phyloP scores from a whole-genome alignment of 2,888 invertebrate species.

The Eristalinus aeneus region DNA sequence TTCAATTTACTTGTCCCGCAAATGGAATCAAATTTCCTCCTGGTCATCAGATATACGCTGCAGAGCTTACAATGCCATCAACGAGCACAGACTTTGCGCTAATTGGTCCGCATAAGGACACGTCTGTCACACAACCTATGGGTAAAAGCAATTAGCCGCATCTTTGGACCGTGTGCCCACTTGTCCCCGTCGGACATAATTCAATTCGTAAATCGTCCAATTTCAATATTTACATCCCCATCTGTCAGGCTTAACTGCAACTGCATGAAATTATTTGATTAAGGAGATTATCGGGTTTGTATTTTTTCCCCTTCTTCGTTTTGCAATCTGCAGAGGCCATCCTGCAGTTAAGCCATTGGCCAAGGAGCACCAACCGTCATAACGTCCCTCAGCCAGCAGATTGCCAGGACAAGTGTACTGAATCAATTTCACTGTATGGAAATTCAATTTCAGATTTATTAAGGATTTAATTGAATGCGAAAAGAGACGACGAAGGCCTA shows the following conservation, averaged over 20 bases:
- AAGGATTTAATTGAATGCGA: constrained; percentile 70
- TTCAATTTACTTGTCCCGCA: too few relatives aligned
- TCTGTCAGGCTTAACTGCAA: not conserved
- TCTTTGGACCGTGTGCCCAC: not conserved
- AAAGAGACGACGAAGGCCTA: constrained; percentile 54
- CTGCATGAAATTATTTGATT: constrained; percentile 31
- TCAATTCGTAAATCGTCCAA: not conserved
- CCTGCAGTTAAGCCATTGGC: not conserved
- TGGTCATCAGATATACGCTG: too few relatives aligned
- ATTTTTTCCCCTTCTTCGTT: not conserved
- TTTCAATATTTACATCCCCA: not conserved
- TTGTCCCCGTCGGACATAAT: not conserved
- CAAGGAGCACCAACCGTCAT: not conserved
- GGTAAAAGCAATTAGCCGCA: not conserved
- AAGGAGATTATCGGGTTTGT: constrained; percentile 19
- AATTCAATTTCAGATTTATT: constrained; percentile 71
- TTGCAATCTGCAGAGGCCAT: not conserved
- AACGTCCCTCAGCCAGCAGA: constrained; percentile 19
- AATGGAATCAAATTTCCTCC: too few relatives aligned
- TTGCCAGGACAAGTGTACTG: constrained; percentile 39
- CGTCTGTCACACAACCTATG: not conserved
- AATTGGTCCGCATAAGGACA: too few relatives aligned
- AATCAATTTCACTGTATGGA: constrained; percentile 51
- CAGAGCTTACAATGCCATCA: too few relatives aligned
- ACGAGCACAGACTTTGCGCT: too few relatives aligned